Base-by-base conservation (phyloP, 2,113 vertebrate species). In the Eretmochelys imbricata region DNA sequence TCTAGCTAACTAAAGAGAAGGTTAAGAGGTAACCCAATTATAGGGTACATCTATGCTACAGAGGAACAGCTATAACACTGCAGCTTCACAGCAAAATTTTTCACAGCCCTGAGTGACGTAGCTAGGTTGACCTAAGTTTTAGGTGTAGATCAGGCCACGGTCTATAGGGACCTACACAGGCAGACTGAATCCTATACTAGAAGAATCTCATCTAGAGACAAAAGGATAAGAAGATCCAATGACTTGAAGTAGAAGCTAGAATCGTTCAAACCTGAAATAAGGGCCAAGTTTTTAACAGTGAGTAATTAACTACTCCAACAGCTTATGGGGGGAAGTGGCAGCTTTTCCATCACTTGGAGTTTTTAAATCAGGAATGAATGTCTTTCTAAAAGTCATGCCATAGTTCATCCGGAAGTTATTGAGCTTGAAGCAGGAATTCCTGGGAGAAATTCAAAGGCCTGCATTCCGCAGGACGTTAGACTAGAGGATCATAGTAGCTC, bases 241-340 rank as follows among this genome's bases (percentile, higher is more conserved):
- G 51, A 20, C 10, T 85, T 57, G 38, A 78, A 69, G 11, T 76
- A 20, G 35, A 72, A 72, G 19, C n/a, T 72, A 72, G 65, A 72
- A 72, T 82, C 86, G 89, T 90, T 93, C 55, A 92, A 84, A n/a
- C 31, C 14, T 87, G 81, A 93, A 94, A 85, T 49, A 91, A 49
- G 93, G 95, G 17, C 8, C 48, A 38, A 12, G 86, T 80, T 82
- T 84, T 93, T 94, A n/a, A 72, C n/a, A 38, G 65, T 5, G n/a
- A 38, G 65, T 38, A 38, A 72, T 72, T 38, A 72, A 72, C 35
- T 42, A 54, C 22, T 75, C 24, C 11, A 93, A 83, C 8, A 81
- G 54, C 79, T 87, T 90, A 65, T 78, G 20, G 27, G 81, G 42
- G 62, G 27, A 86, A 25, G 51, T 86, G 51, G 19, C 89, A 6